Conservation (phyloP, 2,113 vertebrate genomes). For the Merops nubicus region DNA sequence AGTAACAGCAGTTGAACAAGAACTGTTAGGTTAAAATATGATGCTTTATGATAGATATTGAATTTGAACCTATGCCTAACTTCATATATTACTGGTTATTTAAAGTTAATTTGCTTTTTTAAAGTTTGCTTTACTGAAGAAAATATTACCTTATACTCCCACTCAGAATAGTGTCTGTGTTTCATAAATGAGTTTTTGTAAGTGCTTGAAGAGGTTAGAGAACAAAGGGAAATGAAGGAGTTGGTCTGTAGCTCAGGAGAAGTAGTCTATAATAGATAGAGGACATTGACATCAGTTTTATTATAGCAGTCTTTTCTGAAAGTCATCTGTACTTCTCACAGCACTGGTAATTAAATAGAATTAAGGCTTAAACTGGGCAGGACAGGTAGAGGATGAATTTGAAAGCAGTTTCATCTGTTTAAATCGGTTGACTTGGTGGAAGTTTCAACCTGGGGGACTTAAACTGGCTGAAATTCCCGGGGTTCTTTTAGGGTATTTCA, state of each 20-base stretch:
- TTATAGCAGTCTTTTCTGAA: not conserved
- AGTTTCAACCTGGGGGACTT: not conserved
- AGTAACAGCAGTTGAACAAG: not conserved
- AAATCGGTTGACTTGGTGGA: not conserved
- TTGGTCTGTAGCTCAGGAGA: not conserved
- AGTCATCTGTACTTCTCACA: not conserved
- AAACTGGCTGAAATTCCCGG: not conserved
- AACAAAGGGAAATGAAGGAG: not conserved
- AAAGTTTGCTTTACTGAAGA: not conserved
- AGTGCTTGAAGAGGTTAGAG: not conserved
- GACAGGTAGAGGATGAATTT: not conserved
- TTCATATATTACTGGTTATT: not conserved
- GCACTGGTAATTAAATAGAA: not conserved
- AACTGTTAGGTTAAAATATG: not conserved
- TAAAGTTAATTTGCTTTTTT: not conserved
- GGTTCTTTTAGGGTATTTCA: not conserved
- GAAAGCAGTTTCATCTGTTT: not conserved
- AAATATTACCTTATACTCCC: not conserved
- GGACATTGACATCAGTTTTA: not conserved
- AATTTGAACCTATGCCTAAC: not conserved
- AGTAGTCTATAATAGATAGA: not conserved
- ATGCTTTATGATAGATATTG: not conserved
- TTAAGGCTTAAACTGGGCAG: not conserved
- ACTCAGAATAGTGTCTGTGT: not conserved
- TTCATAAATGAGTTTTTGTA: not conserved